Percentiles rank a stretch among this genome's conserved stretches.
phyloP scores from a whole-genome alignment of 2,888 invertebrate genomes.

The Bhutanitis thaidina region DNA sequence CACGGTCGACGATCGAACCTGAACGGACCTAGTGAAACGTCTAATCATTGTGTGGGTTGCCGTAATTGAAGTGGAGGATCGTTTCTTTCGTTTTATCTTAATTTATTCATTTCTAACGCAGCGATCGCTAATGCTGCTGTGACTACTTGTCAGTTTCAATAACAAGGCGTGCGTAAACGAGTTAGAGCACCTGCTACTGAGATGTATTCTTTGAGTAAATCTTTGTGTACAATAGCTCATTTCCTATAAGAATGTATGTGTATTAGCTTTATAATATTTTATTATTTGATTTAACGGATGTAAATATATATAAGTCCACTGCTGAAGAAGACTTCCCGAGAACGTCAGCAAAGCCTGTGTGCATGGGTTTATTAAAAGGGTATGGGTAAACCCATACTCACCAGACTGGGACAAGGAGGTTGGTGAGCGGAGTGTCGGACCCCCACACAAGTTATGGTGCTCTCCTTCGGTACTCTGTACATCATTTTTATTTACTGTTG shows the following conservation, averaged over 20 bases:
- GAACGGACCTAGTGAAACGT: constrained; percentile 63
- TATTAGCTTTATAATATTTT: not conserved
- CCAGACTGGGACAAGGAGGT: too few relatives aligned
- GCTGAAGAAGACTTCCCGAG: too few relatives aligned
- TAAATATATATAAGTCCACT: too few relatives aligned
- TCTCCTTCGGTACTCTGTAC: too few relatives aligned
- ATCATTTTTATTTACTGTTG: too few relatives aligned
- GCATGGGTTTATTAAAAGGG: too few relatives aligned
- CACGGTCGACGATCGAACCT: constrained; percentile 48
- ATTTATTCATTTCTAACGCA: constrained; percentile 69
- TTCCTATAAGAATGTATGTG: not conserved
- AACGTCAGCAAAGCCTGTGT: too few relatives aligned
- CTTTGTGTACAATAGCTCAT: constrained; percentile 18
- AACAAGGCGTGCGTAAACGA: constrained; percentile 54
- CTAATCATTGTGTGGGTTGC: constrained; percentile 75
- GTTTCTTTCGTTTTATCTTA: constrained; percentile 71
- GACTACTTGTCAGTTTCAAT: constrained; percentile 72
- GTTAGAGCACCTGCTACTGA: constrained; percentile 50
- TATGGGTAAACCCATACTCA: too few relatives aligned
- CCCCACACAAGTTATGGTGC: too few relatives aligned
- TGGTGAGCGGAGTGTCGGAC: too few relatives aligned
- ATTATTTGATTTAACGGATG: too few relatives aligned
- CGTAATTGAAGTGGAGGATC: constrained; percentile 71
- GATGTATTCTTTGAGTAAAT: constrained; percentile 25
- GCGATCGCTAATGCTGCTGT: constrained; percentile 71